A percentile compares a stretch with the other conserved stretches of the same genome.
Conservation (phyloP, 2,797 vertebrate genomes). For the Chelon auratus region DNA sequence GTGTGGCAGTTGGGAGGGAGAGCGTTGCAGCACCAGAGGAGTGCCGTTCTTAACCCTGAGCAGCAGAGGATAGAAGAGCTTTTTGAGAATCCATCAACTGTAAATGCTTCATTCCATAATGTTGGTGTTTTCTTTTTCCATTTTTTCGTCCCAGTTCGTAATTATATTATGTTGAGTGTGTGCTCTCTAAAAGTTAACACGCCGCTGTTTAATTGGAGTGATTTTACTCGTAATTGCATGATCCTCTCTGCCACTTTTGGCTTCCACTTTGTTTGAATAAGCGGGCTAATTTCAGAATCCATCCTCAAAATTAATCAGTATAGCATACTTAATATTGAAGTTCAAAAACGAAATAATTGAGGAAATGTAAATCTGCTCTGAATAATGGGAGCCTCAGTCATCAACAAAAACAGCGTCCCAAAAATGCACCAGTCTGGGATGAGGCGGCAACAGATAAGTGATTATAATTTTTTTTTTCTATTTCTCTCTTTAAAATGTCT, state of each 20-base stretch:
- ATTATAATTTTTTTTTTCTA: slow-evolving; percentile 56
- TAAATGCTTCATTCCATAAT: slow-evolving; percentile 79
- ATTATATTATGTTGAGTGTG: slow-evolving; percentile 85
- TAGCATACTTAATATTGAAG: slow-evolving; percentile 72
- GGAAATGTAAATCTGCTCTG: slow-evolving; percentile 68
- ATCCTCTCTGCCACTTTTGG: slow-evolving; percentile 87
- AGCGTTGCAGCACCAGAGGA: slow-evolving; percentile 72
- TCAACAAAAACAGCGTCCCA: slow-evolving; percentile 54
- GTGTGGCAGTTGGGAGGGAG: slow-evolving; percentile 61
- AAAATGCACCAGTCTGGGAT: slow-evolving; percentile 37
- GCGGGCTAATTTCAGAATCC: slow-evolving; percentile 82
- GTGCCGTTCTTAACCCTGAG: slow-evolving; percentile 85
- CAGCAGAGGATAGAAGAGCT: slow-evolving; percentile 79
- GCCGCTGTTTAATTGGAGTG: slow-evolving; percentile 87
- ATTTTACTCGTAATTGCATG: slow-evolving; percentile 87
- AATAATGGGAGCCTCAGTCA: slow-evolving; percentile 50
- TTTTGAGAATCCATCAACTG: slow-evolving; percentile 81
- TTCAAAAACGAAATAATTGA: slow-evolving; percentile 73
- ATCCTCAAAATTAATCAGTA: slow-evolving; percentile 82
- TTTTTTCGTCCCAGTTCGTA: slow-evolving; percentile 78
- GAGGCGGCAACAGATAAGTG: slow-evolving; percentile 56
- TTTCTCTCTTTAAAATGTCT: slow-evolving; percentile 75
- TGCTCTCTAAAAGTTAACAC: slow-evolving; percentile 87
- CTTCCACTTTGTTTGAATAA: slow-evolving; percentile 88
- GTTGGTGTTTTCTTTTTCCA: slow-evolving; percentile 80